phyloP scores from a whole-genome alignment of 1,140 invertebrate genomes.

The Panagrolaimus sp. region DNA sequence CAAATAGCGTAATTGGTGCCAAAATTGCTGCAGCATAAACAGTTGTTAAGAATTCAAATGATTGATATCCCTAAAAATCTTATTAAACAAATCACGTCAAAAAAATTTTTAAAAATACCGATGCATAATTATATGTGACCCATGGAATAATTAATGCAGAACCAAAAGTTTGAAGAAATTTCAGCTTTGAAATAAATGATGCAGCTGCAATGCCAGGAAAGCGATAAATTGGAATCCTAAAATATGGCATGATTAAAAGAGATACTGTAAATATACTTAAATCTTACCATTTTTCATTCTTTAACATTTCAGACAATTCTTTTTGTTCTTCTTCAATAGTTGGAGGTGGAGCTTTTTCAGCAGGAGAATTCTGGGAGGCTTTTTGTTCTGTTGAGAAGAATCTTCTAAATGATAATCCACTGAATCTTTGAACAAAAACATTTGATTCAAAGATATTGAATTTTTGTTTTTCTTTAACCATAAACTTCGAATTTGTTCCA shows the following conservation, averaged over 20 bases:
- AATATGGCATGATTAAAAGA: neutral
- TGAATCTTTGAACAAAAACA: too few species aligned
- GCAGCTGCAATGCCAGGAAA: slow-evolving; percentile 16
- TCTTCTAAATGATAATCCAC: too few species aligned
- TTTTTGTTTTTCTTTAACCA: too few species aligned
- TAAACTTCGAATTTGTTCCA: too few species aligned
- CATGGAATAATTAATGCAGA: slow-evolving; percentile 16
- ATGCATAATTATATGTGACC: slow-evolving; percentile 17
- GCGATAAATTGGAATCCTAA: slow-evolving; percentile 24
- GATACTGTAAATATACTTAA: slow-evolving; percentile 1
- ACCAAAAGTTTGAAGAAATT: slow-evolving; percentile 23
- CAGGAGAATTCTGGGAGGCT: too few species aligned
- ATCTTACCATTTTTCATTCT: slow-evolving; percentile 23
- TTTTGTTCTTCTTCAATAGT: neutral
- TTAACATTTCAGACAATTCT: neutral
- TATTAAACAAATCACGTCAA: too few species aligned
- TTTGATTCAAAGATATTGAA: too few species aligned
- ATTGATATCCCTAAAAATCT: slow-evolving; percentile 1
- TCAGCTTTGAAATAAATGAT: slow-evolving; percentile 14
- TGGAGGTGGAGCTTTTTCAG: too few species aligned
- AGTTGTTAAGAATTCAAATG: neutral
- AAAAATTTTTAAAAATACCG: too few species aligned
- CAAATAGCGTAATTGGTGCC: slow-evolving; percentile 20
- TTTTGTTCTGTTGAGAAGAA: too few species aligned
- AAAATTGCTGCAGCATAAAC: slow-evolving; percentile 13